These are phyloP conservation scores for Drosophila arawakana DNA, from an alignment of 1,140 invertebrate species.

Conservation along the genomic window DNA sequence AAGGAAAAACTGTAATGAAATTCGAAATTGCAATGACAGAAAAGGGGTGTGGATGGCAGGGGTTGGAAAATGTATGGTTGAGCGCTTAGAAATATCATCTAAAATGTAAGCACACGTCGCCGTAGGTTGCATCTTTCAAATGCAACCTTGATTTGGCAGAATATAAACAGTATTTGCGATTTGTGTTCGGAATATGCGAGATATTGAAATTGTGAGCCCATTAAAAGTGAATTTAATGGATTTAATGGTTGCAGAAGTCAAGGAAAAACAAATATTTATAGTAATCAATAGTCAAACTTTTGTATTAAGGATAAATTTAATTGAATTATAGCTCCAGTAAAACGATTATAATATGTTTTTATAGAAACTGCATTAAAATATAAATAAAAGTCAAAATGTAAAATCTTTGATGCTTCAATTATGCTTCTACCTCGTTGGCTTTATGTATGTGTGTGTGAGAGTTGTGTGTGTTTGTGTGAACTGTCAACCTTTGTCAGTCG, in stretches of 20 bases:
- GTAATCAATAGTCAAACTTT: not conserved
- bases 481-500: slow-evolving; percentile 81
- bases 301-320: not conserved
- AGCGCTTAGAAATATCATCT: slow-evolving; percentile 72
- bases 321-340: no score
- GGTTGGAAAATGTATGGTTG: slow-evolving; percentile 10
- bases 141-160: slow-evolving; percentile 64
- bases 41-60: slow-evolving; percentile 26
- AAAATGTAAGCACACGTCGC: slow-evolving; percentile 59
- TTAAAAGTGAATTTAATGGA: slow-evolving; percentile 7
- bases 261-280: not conserved
- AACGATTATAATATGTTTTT: no score
- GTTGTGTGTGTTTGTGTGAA: slow-evolving; percentile 22
- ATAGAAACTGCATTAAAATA: slow-evolving; percentile 63
- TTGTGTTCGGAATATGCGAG: slow-evolving; percentile 27
- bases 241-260: not conserved
- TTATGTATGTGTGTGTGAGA: slow-evolving; percentile 18
- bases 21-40: slow-evolving; percentile 68
- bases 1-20: slow-evolving; percentile 77
- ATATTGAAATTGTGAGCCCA: slow-evolving; percentile 10
- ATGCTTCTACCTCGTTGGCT: slow-evolving; percentile 9
- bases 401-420: slow-evolving; percentile 40
- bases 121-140: slow-evolving; percentile 21
- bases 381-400: slow-evolving; percentile 44
- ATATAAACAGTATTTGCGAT: slow-evolving; percentile 36